phyloP scores from a whole-genome alignment of 2,113 vertebrate genomes.

The Tragelaphus buxtoni region DNA sequence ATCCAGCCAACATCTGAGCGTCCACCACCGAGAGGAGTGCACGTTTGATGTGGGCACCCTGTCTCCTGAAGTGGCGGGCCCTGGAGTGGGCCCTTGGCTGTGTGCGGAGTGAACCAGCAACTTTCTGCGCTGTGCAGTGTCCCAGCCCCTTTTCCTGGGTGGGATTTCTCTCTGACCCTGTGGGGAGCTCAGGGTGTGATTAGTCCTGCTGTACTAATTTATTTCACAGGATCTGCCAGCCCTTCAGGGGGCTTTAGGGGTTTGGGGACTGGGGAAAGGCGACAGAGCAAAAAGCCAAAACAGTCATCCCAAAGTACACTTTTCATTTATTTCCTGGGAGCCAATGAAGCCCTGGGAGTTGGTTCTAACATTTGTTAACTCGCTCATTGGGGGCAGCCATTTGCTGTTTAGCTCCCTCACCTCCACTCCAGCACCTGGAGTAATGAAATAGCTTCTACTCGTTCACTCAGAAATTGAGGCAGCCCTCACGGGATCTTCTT shows the following conservation, averaged over 20 bases:
- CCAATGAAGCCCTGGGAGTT: background rate
- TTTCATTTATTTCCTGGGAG: background rate
- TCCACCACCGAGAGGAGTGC: background rate
- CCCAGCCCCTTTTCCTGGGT: background rate
- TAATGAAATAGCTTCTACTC: background rate
- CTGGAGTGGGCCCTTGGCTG: fast-evolving
- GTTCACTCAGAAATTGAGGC: background rate
- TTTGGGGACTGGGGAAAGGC: background rate
- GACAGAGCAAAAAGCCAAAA: background rate
- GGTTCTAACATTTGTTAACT: background rate
- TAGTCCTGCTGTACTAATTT: background rate
- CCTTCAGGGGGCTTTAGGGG: background rate
- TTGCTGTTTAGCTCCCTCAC: background rate
- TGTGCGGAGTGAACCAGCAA: background rate
- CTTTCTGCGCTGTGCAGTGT: background rate
- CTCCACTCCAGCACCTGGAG: background rate
- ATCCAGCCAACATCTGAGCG: background rate
- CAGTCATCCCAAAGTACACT: background rate
- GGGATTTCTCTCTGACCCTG: background rate
- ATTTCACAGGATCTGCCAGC: background rate
- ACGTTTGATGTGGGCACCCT: background rate
- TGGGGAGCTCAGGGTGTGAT: background rate
- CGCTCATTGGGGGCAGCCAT: background rate
- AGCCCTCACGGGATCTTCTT: background rate
- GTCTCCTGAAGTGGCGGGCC: background rate